Base-by-base conservation (phyloP, 2,113 vertebrate species). In the Ammospiza caudacuta region DNA sequence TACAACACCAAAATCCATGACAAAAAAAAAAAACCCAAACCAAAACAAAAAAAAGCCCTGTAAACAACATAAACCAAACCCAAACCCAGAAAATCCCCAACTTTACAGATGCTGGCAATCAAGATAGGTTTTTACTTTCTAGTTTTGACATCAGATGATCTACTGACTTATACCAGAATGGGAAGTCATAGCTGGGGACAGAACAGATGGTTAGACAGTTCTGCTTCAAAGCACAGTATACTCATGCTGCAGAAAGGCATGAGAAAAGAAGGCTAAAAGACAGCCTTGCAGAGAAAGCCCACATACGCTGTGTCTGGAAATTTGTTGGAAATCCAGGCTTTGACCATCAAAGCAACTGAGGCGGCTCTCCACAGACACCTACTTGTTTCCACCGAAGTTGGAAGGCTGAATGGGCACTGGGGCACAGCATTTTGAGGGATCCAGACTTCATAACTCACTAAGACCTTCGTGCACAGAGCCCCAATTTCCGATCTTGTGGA, bases 301-400 rank as follows among this genome's bases (percentile, higher is more conserved):
- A n/a, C 11, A 8, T 9, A 66, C 6, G n/a, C 12, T 3, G 2
- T 12, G 11, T 8, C 49, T 73, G 11, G n/a, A 51, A 77, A 33
- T 47, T 43, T 69, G 20, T 12, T 80, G 16, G 27, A 68, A 67
- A 68, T 57, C 20, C 37, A 85, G 51, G n/a, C 23, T 92, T 89
- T 49, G 55, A 81, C 35, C 51, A 74, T 29, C 44, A 88, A 69
- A 77, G 28, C 33, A 66, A 70, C 8, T 19, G 18, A 67, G 29
- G 24, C 0, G 0, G 52, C n/a, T 79, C 41, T 43, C 4, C 24
- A 54, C 19, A 79, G 62, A 64, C 6, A 62, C 28, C 14, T n/a
- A 7, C 8, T 81, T 43, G 6, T 78, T 89, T 54, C 68, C 43
- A 1, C 22, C 15, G 9, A 91, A 81, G 6, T 70, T 49, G 37